These are phyloP conservation scores for Prietella phreatophila DNA, from an alignment of 2,113 vertebrate species.

Conservation along the genomic window DNA sequence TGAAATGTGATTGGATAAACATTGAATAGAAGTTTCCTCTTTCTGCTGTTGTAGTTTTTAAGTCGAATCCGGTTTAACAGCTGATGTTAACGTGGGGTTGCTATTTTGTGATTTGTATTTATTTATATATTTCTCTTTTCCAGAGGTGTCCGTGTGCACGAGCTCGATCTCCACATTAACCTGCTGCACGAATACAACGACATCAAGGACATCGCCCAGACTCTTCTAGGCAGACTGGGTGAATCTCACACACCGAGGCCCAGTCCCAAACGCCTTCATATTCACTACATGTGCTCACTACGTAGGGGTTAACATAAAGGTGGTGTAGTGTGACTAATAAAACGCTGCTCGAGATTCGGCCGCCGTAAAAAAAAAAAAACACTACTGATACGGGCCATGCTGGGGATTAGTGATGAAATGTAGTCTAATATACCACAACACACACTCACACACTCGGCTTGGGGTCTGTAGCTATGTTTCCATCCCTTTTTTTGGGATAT, in stretches of 20 bases:
- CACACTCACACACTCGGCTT: not conserved
- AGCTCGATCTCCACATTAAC: conserved; percentile 85
- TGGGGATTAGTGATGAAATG: not conserved
- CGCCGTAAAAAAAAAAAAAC: not conserved
- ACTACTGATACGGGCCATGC: not conserved
- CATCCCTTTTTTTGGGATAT: no score
- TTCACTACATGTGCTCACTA: not conserved
- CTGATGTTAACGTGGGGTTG: conserved; percentile 18
- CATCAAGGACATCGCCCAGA: conserved; percentile 90
- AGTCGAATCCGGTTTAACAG: not conserved
- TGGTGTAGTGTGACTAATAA: no score
- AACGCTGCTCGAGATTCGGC: not conserved
- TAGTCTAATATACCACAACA: no score
- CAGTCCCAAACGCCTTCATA: not conserved
- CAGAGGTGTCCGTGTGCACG: conserved; percentile 82
- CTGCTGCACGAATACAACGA: conserved; percentile 93
- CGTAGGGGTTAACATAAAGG: not conserved
- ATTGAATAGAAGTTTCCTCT: not conserved
- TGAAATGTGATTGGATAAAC: not conserved
- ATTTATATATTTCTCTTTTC: not conserved
- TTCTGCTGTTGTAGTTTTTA: not conserved
- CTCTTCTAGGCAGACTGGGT: conserved; percentile 89
- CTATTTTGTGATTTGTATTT: not conserved
- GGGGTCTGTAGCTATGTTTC: no score
- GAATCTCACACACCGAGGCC: conserved; percentile 52